These are phyloP conservation scores for Melanotaenia pygmaea DNA, from an alignment of 2,797 vertebrate genomes.

Conservation along the genomic window DNA sequence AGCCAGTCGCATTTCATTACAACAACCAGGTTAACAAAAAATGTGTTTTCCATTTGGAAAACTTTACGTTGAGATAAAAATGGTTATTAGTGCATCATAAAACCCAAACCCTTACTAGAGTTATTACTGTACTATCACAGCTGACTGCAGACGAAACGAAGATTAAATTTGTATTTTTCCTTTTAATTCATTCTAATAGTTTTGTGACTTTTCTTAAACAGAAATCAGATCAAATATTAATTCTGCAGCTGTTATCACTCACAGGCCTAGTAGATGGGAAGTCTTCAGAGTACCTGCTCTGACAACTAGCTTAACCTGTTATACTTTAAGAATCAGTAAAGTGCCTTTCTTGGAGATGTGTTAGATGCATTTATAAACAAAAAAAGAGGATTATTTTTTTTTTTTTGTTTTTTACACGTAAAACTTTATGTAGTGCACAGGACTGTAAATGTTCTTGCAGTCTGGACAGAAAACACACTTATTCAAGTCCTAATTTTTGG, in stretches of 20 bases:
- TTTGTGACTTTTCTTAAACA: too few species aligned
- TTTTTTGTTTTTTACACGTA: conserved; percentile 7
- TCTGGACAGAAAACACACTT: conserved; percentile 20
- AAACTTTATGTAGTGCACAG: conserved; percentile 33
- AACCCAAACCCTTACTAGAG: conserved; percentile 3
- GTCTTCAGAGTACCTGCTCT: conserved; percentile 81
- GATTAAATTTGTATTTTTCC: background rate
- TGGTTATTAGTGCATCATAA: conserved; percentile 34
- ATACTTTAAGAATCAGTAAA: conserved; percentile 66
- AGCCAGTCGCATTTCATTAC: conserved; percentile 82
- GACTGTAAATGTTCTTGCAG: conserved; percentile 42
- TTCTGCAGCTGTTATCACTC: background rate
- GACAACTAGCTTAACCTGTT: conserved; percentile 35
- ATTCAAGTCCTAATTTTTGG: conserved; percentile 30
- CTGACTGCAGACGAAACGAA: background rate
- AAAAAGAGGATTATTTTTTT: background rate
- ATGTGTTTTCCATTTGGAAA: conserved; percentile 32
- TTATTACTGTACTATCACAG: conserved; percentile 6
- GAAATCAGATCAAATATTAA: background rate
- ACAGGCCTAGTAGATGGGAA: conserved; percentile 8
- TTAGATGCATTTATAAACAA: conserved; percentile 10
- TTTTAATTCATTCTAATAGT: background rate
- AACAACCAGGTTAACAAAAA: conserved; percentile 66
- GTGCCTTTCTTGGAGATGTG: conserved; percentile 50
- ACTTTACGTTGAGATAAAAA: conserved; percentile 33